These are phyloP conservation scores for Nowickia ferox DNA, from an alignment of 2,888 invertebrate species.

Conservation along the genomic window DNA sequence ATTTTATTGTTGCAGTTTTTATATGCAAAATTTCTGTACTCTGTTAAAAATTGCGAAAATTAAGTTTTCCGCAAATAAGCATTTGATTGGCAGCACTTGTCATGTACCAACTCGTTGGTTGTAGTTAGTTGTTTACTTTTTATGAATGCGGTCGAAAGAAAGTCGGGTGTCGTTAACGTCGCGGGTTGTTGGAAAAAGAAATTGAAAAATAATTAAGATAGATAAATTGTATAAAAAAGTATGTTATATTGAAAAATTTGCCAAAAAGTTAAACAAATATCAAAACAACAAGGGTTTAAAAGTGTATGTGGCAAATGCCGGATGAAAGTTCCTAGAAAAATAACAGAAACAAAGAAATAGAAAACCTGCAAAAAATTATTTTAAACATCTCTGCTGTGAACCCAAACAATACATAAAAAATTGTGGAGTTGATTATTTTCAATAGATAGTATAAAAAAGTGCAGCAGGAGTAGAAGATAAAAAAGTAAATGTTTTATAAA, in stretches of 20 bases:
- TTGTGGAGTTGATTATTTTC: conserved; percentile 7
- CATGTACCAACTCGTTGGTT: conserved; percentile 37
- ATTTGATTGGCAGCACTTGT: conserved; percentile 27
- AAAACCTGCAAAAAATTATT: conserved; percentile 27
- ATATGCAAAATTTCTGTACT: neutral
- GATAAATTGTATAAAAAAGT: neutral
- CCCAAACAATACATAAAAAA: conserved; percentile 13
- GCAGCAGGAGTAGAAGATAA: conserved; percentile 1
- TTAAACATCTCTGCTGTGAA: conserved; percentile 20
- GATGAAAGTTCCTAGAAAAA: conserved; percentile 60
- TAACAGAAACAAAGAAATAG: conserved; percentile 37
- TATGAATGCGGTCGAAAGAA: conserved; percentile 54
- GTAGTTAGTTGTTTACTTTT: conserved; percentile 64
- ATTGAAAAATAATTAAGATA: conserved; percentile 46
- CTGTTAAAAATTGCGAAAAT: neutral
- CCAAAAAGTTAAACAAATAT: neutral
- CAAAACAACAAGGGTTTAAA: neutral
- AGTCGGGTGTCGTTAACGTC: conserved; percentile 57
- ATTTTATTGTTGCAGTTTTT: neutral
- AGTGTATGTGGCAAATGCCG: neutral
- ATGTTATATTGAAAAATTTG: conserved; percentile 22
- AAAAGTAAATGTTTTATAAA: conserved; percentile 4
- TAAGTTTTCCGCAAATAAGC: neutral
- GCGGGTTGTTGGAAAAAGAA: conserved; percentile 65
- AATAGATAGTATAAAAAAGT: neutral